A percentile compares a stretch with the other conserved stretches of the same genome.
These are phyloP conservation scores for Emydoidea blandingii DNA, from an alignment of 2,797 vertebrate genomes.

Conservation along the genomic window DNA sequence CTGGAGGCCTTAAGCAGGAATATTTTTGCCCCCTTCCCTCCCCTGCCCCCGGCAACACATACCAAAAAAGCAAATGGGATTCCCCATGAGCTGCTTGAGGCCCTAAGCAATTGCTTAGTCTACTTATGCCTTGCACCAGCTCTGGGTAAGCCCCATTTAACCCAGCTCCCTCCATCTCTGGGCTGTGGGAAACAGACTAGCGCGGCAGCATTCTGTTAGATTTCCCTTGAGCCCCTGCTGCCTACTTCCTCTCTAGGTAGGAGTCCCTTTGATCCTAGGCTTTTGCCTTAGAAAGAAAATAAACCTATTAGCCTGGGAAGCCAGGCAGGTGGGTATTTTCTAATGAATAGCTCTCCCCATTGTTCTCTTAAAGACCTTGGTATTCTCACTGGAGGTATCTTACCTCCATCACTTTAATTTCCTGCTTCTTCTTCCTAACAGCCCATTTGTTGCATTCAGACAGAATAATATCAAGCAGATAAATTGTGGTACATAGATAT, in stretches of 20 bases:
- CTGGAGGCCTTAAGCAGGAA: not conserved
- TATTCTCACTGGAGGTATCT: not conserved
- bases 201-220: not conserved
- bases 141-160: not conserved
- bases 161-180: not conserved
- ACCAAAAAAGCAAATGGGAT: not conserved
- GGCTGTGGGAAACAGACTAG: not conserved
- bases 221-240: not conserved
- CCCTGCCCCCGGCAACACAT: not conserved
- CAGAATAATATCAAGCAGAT: not conserved
- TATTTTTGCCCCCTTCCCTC: not conserved
- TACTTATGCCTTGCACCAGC: not conserved
- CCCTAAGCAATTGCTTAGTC: not conserved
- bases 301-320: not conserved
- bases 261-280: not conserved
- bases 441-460: not conserved
- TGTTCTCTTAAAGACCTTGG: not conserved
- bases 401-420: not conserved
- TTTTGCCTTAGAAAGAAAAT: not conserved
- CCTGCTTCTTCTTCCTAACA: not conserved
- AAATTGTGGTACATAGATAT: not conserved
- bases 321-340: not conserved
- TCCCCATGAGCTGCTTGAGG: not conserved
- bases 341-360: conserved; percentile 6
- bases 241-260: not conserved